Evolutionary conservation across 2,888 invertebrate genomes (phyloP).

Genomic region (Cheilosia grossa): DNA sequence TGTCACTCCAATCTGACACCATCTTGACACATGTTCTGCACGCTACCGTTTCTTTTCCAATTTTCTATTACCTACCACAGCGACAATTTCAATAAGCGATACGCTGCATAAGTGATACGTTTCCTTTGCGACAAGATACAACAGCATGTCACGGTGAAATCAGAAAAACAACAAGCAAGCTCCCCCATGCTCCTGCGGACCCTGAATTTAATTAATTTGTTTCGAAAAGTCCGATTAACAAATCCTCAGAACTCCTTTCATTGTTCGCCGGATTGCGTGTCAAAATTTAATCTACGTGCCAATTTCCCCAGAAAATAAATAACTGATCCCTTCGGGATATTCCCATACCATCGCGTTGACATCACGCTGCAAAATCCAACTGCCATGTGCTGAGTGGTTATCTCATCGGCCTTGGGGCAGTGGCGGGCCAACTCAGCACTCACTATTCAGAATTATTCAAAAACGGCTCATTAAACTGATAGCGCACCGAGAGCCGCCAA

Average conservation of each 20-base stretch:
- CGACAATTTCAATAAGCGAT: background rate
- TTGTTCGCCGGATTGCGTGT: background rate
- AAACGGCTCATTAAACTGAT: constrained; percentile 17
- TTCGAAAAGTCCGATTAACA: background rate
- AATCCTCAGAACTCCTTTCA: background rate
- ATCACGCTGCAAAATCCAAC: background rate
- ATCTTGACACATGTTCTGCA: too few relatives aligned
- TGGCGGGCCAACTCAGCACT: background rate
- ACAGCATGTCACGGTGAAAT: background rate
- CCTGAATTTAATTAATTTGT: background rate
- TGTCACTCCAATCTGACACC: too few relatives aligned
- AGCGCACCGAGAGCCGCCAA: background rate
- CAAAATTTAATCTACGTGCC: constrained; percentile 5
- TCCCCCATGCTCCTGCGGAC: background rate
- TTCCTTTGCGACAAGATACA: too few relatives aligned
- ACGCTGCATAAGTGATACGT: background rate
- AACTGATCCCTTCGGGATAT: background rate
- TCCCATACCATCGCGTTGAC: background rate
- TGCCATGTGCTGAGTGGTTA: background rate
- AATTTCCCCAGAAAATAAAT: too few relatives aligned
- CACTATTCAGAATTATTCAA: background rate
- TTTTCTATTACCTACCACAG: too few relatives aligned
- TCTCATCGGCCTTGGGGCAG: background rate
- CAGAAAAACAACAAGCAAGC: background rate
- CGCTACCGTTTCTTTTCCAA: too few relatives aligned